Base-by-base conservation (phyloP, 2,797 vertebrate species). In the Kryptopterus vitreolus region DNA sequence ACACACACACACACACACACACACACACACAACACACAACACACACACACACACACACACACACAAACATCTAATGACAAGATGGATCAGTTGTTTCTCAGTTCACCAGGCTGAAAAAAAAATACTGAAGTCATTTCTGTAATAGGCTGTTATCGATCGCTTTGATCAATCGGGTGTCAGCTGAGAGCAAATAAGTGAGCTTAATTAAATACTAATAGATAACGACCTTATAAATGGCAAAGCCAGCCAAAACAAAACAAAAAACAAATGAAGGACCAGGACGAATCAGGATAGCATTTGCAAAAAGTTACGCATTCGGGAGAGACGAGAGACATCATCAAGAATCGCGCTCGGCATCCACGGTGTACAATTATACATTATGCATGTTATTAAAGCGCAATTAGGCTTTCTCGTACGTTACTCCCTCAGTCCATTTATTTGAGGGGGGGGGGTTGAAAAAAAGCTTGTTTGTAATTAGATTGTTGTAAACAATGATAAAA, bases 121-220 rank as follows among this genome's bases (percentile, higher is more conserved):
- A 86, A 90, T 87, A 85, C 84, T 79, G 55, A 76, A 79, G 86
- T 76, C 66, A 85, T 84, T 87, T 87, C 77, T 88, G 88, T 89
- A 88, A 88, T 87, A 89, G 85, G 77, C 76, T 70, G 69, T 76
- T 82, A 92, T 92, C 86, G 91, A 92, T 92, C 86, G 78, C 72
- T 59, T 78, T 90, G 86, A 88, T 90, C 90, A 90, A 90, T 90
- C 58, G 86, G 73, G 88, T 88, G 89, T 89, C 90, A 90, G 90
- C 87, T 88, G 88, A 89, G 81, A 88, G 86, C 85, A 85, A 92
- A 89, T 87, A 88, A 90, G 86, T 87, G 85, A 88, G 86, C 84
- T 88, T 90, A 86, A 88, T 87, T 89, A 88, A 90, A 90, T 86
- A 86, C 87, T 90, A 89, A 92, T 90, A 87, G 88, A 88, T 89